These are phyloP conservation scores for Falco novaeseelandiae DNA, from an alignment of 2,797 vertebrate genomes.

Conservation along the genomic window DNA sequence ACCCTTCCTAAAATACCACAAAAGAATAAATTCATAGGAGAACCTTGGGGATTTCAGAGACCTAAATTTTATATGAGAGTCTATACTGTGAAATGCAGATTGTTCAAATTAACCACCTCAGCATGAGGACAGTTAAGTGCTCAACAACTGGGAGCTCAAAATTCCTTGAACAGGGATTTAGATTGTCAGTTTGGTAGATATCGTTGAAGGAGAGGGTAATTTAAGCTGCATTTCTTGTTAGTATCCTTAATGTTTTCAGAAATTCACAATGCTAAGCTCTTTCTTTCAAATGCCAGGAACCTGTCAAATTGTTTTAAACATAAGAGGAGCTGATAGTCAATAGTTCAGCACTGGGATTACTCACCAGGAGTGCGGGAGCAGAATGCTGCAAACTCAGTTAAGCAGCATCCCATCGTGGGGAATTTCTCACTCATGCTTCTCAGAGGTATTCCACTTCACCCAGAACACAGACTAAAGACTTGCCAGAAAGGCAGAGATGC, in stretches of 20 bases:
- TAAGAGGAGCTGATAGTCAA: neutral
- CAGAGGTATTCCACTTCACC: neutral
- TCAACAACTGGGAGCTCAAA: neutral
- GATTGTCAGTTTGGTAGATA: neutral
- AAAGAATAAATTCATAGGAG: neutral
- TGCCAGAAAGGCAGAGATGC: neutral
- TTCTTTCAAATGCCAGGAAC: neutral
- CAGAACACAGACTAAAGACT: neutral
- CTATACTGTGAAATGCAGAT: neutral
- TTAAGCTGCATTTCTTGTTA: neutral
- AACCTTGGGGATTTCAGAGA: conserved; percentile 3
- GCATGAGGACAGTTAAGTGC: neutral
- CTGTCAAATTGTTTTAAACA: neutral
- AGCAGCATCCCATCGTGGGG: neutral
- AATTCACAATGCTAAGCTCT: neutral
- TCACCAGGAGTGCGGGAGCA: accelerated
- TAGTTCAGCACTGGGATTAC: neutral
- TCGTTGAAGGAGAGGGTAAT: neutral
- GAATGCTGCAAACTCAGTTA: neutral
- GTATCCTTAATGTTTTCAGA: neutral
- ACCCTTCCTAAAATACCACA: conserved; percentile 20
- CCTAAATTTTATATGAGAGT: neutral
- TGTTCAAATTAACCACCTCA: neutral
- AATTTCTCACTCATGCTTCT: neutral
- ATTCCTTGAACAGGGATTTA: neutral